A percentile compares a stretch with the other conserved stretches of the same genome.
Conservation (phyloP, 1,140 invertebrate species). For the Augochlora pura region DNA sequence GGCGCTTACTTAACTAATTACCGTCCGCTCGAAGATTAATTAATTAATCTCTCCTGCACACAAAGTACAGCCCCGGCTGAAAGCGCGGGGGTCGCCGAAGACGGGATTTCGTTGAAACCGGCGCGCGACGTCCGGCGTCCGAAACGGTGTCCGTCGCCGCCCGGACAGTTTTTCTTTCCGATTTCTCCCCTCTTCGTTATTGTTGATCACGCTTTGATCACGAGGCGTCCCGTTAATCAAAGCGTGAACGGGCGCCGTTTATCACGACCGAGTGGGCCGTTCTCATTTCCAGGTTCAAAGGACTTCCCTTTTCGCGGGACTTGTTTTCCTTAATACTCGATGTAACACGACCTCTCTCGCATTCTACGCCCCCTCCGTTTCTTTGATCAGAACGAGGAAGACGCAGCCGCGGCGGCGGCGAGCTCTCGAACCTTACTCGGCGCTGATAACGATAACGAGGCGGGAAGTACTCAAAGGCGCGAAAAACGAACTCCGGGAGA, state of each 20-base stretch:
- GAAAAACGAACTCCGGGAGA: conserved; percentile 20
- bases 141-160: neutral
- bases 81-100: too few species aligned
- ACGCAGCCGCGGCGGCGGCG: neutral
- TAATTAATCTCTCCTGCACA: too few species aligned
- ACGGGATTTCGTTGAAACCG: neutral
- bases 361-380: conserved; percentile 18
- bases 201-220: conserved; percentile 40
- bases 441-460: conserved; percentile 40
- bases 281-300: conserved; percentile 48
- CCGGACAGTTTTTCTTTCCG: conserved; percentile 1
- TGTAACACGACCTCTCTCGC: conserved; percentile 43
- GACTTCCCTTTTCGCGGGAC: neutral
- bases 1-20: too few species aligned
- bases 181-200: neutral
- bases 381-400: conserved; percentile 38
- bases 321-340: conserved; percentile 45
- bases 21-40: too few species aligned
- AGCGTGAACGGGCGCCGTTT: conserved; percentile 29
- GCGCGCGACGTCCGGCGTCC: neutral
- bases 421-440: neutral
- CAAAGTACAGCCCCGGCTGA: too few species aligned
- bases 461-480: neutral
- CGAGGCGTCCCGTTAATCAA: conserved; percentile 32
- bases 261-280: conserved; percentile 13